Evolutionary conservation across 35 echinoderm and acorn worm species (phyloP), one percentile per base, ranked within the genome.

Genomic region (Apostichopus parvimensis): DNA sequence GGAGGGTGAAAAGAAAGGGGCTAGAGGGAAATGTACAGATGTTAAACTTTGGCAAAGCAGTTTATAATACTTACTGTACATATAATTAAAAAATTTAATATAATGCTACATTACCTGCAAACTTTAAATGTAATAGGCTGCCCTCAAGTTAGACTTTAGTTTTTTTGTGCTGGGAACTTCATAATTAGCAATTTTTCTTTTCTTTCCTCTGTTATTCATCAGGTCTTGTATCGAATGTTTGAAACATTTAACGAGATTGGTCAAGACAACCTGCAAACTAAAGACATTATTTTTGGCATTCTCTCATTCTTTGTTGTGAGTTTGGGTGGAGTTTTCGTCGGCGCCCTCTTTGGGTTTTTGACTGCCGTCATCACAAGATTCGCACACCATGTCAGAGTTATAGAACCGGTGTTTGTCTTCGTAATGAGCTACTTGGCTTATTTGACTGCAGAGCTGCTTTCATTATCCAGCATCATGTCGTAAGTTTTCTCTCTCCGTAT

Each of bases 191-290:
- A 61, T 12, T 61, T 61, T 79, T 79, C n/a, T 12, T 79, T 0
- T 80, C 25, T 54, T 80, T 80, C 34, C 9, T 58, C 6, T 60
- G 17, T 84, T 84, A 18, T 22, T 4, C n/a, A 10, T 59, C 45
- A 98, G 96, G 96, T 98, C 61, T 81, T 98, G 18, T 98, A 98
- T 62, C 71, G 96, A 21, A 93, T 98, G 92, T 98, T 98, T 92
- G 92, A 98, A 90, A 87, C 88, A 4, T 98, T 95, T 54, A 94
- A 92, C 55, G 92, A 93, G 59, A 94, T 95, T 26, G 94, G 94
- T 17, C 45, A 84, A 28, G 87, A 95, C 17, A 92, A 93, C 76
- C 87, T 98, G 0, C 6, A 28, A 1, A 56, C 65, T 5, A 20
- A 60, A 7, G 94, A 95, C 57, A 60, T 94, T 9, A 28, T 94